Conservation (phyloP, 2,113 vertebrate genomes). For the Leucoraja erinaceus region DNA sequence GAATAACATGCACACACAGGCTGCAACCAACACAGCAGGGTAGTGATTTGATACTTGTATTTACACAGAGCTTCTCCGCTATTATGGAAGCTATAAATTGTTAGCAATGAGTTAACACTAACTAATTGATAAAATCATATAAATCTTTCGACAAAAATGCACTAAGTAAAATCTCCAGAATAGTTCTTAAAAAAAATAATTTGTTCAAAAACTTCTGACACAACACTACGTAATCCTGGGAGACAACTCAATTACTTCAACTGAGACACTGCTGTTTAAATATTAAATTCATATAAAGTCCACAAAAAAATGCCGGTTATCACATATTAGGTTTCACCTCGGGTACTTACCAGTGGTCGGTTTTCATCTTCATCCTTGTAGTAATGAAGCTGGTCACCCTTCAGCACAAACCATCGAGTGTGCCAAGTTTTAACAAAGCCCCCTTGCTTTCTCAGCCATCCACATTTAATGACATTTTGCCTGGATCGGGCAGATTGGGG, state of each 20-base stretch:
- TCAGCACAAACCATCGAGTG: slow-evolving; percentile 92
- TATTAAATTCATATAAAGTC: background rate
- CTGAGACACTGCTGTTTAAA: background rate
- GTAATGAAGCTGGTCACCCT: slow-evolving; percentile 84
- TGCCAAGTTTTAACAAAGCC: slow-evolving; percentile 98
- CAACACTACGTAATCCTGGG: background rate
- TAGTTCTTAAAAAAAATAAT: background rate
- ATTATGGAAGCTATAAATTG: background rate
- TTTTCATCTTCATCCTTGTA: slow-evolving; percentile 97
- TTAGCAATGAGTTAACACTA: background rate
- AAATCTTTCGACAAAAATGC: background rate
- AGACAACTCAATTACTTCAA: background rate
- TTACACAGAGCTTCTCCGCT: background rate
- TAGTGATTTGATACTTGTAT: background rate
- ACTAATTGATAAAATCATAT: background rate
- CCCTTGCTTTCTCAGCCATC: slow-evolving; percentile 97
- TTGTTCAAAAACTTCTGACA: background rate
- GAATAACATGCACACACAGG: background rate
- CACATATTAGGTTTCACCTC: background rate
- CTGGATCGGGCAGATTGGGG: slow-evolving; percentile 51
- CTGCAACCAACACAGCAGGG: background rate
- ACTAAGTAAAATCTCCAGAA: no score
- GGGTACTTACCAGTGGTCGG: slow-evolving; percentile 80
- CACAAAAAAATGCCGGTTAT: background rate
- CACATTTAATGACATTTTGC: slow-evolving; percentile 66